Percentiles rank a stretch among this genome's conserved stretches.
phyloP scores from a whole-genome alignment of 2,888 invertebrate genomes.

The Diachrysia chrysitis region DNA sequence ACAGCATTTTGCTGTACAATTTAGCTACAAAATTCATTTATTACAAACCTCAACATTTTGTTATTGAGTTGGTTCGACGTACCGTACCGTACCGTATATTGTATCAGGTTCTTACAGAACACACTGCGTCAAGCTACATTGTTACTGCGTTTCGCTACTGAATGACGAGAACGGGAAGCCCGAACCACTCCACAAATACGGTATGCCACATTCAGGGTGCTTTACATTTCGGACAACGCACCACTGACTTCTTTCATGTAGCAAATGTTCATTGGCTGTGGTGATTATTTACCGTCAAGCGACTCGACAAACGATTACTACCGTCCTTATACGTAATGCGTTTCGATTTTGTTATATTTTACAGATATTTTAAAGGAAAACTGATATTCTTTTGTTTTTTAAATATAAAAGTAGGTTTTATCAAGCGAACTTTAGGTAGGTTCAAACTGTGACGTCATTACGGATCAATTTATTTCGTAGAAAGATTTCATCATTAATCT shows the following conservation, averaged over 20 bases:
- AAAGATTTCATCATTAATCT: conserved; percentile 46
- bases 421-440: background rate
- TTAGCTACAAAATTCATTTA: background rate
- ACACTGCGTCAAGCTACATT: background rate
- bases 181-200: background rate
- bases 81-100: no score
- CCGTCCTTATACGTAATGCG: background rate
- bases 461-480: conserved; percentile 22
- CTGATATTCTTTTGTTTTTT: no score
- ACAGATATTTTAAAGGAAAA: no score
- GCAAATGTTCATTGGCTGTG: conserved; percentile 4
- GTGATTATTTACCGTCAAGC: background rate
- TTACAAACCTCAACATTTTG: background rate
- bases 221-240: conserved; percentile 6
- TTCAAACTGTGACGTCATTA: background rate
- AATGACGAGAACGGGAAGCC: background rate
- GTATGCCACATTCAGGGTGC: background rate
- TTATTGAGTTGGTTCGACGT: background rate
- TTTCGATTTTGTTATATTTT: background rate
- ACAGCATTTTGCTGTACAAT: no score
- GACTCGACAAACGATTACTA: background rate
- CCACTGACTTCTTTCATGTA: conserved; percentile 1
- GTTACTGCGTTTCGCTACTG: background rate
- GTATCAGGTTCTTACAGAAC: background rate
- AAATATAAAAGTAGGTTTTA: background rate